Evolutionary conservation across 2,888 invertebrate genomes (phyloP), one percentile per base, ranked within the genome.

Genomic region (Belgica antarctica): DNA sequence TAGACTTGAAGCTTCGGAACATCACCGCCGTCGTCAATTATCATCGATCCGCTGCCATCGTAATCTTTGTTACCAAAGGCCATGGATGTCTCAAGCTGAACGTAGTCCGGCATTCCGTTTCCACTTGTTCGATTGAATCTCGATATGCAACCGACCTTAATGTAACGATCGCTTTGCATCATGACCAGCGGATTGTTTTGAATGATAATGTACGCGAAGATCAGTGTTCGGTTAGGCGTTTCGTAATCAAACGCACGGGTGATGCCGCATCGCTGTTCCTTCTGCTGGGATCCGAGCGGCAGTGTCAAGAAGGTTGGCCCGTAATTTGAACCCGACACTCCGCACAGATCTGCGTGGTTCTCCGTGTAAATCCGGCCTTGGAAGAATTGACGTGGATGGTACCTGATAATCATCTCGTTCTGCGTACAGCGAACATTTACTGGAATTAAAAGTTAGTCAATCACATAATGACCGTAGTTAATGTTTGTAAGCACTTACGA

Each of bases 121-220:
- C 72, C 62, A n/a, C 72, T 70, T 3, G 73, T 36, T 3, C 77
- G 76, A 46, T 80, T 80, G 47, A 82, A 82, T 73, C 79, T 81
- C 62, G 89, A 84, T n/a, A 89, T 86, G 75, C 92, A 92, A 0
- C 90, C 90, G 3, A 91, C 87, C 74, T 89, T 87, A 71, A 92
- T 86, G 74, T 91, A 85, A 71, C 92, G 85, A 79, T 94, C 94
- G 0, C 90, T 91, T 71, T 90, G 87, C 15, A 91, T 89, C 79
- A 93, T 92, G 71, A 94, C 90, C 73, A 92, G 86, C 0, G 88
- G 86, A 79, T 93, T 92, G 78, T 89, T 89, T 78, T 93, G 93
- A 66, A 94, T 84, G 75, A 92, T 87, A 74, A 93, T 83, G 76
- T 89, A 85, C 24, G 87, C 87, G 75, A 89, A 88, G 52, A 89